Conservation (phyloP, 2,797 vertebrate genomes). For the Leucoraja ocellata region DNA sequence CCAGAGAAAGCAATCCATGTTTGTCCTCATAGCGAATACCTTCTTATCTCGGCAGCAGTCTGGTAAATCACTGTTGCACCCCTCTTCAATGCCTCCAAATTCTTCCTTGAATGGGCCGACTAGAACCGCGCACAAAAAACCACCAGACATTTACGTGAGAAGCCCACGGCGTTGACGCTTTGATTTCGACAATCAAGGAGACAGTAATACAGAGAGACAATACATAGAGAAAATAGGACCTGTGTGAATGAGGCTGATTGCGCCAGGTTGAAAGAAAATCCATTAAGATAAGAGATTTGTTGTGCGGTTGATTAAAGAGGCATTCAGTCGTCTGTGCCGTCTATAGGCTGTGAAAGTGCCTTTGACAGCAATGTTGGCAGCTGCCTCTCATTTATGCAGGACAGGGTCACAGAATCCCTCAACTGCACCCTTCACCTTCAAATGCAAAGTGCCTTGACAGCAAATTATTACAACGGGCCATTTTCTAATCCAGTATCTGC, state of each 20-base stretch:
- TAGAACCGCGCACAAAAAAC: background rate
- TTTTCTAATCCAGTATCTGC: too few species aligned
- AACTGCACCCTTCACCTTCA: background rate
- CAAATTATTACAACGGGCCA: background rate
- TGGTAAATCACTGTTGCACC: too few species aligned
- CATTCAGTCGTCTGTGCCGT: background rate
- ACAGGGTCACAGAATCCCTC: background rate
- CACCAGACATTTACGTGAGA: background rate
- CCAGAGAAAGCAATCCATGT: too few species aligned
- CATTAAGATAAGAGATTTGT: background rate
- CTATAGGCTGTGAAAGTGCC: background rate
- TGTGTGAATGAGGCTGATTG: background rate
- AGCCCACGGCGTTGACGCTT: background rate
- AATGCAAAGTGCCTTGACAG: background rate
- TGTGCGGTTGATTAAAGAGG: background rate
- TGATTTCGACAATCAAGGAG: background rate
- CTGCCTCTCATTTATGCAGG: background rate
- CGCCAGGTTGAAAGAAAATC: background rate
- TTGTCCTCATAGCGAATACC: too few species aligned
- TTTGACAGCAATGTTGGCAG: background rate
- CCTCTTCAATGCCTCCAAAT: too few species aligned
- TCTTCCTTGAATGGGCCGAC: too few species aligned
- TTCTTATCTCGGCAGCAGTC: too few species aligned
- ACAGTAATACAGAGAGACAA: background rate
- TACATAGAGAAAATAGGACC: background rate